Evolutionary conservation across 35 echinoderm and acorn worm genomes (phyloP).

Genomic region (Chiridota heheva): DNA sequence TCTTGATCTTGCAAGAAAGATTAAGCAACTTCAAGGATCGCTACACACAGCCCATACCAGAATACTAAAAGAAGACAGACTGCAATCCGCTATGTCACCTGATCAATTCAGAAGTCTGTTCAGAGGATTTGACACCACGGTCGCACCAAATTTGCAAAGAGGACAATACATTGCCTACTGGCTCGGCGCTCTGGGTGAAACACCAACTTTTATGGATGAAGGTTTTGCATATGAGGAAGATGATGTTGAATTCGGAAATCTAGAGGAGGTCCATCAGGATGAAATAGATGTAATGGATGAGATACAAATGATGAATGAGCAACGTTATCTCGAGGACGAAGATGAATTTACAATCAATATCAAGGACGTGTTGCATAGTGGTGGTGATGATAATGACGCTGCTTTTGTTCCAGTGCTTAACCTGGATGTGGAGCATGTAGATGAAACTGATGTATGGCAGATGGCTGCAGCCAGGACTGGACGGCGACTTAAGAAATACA

Average conservation of each 20-base stretch:
- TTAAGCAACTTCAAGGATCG: constrained; percentile 20
- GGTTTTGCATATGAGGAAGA: background rate
- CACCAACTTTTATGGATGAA: background rate
- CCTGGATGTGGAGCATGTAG: background rate
- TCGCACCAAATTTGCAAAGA: constrained; percentile 16
- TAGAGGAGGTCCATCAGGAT: constrained; percentile 12
- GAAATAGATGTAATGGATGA: constrained; percentile 43
- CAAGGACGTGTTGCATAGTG: background rate
- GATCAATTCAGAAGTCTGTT: constrained; percentile 27
- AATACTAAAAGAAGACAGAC: constrained; percentile 3
- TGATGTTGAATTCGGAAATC: background rate
- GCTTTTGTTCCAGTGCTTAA: background rate
- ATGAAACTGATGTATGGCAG: background rate
- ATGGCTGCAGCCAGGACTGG: background rate
- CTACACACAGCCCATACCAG: background rate
- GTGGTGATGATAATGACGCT: constrained; percentile 20
- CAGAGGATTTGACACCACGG: constrained; percentile 21
- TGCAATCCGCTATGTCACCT: constrained; percentile 15
- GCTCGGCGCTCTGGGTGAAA: constrained; percentile 21
- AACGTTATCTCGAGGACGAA: constrained; percentile 16
- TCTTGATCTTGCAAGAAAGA: background rate
- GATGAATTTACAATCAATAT: constrained; percentile 25
- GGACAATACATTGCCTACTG: constrained; percentile 49
- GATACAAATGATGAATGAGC: constrained; percentile 27
- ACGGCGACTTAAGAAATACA: background rate